Evolutionary conservation across 2,888 invertebrate species (phyloP).

Genomic region (Rhagonycha fulva): DNA sequence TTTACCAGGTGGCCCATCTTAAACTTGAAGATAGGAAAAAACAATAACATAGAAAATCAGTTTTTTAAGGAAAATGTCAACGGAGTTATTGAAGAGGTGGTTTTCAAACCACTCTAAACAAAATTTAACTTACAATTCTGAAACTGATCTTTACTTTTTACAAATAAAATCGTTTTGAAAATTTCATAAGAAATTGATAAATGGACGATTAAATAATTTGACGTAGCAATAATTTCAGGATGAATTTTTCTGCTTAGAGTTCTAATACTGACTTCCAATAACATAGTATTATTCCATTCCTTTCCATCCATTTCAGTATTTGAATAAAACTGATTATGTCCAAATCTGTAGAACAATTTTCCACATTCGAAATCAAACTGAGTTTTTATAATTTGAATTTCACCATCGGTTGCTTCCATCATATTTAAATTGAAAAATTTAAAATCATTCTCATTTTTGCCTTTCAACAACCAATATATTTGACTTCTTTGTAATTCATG

Average conservation of each 20-base stretch:
- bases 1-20: too few relatives aligned
- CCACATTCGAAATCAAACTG: constrained; percentile 94
- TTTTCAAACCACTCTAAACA: too few relatives aligned
- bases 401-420: constrained; percentile 66
- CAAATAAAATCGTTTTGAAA: constrained; percentile 73
- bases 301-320: constrained; percentile 54
- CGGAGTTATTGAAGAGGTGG: too few relatives aligned
- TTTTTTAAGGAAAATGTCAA: too few relatives aligned
- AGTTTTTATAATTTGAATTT: constrained; percentile 67
- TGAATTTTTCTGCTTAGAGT: constrained; percentile 78
- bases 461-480: constrained; percentile 96
- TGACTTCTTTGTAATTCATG: constrained; percentile 95
- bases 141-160: constrained; percentile 34
- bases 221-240: constrained; percentile 86
- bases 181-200: constrained; percentile 82
- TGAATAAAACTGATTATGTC: constrained; percentile 80
- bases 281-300: constrained; percentile 74
- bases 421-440: constrained; percentile 92
- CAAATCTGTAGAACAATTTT: constrained; percentile 87
- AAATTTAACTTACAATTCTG: background rate
- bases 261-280: constrained; percentile 82
- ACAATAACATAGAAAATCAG: too few relatives aligned
- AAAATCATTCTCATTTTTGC: constrained; percentile 89
- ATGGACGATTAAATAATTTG: constrained; percentile 87
- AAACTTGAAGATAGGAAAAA: too few relatives aligned